A percentile compares a stretch with the other conserved stretches of the same genome.
These are phyloP conservation scores for Coleophora flavipennella DNA, from an alignment of 2,888 invertebrate species.

Conservation along the genomic window DNA sequence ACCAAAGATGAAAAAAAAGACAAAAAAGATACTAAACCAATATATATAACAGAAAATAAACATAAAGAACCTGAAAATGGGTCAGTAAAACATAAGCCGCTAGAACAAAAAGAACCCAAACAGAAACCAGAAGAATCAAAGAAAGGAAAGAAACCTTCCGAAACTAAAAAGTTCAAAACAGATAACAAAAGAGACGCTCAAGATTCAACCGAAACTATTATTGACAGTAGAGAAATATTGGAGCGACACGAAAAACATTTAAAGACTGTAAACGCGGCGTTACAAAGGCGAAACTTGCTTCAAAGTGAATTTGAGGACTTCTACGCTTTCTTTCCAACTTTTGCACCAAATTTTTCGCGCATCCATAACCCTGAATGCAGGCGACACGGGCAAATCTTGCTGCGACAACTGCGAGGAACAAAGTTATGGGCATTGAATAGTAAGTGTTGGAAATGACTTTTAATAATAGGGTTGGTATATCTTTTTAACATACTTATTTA, in stretches of 20 bases:
- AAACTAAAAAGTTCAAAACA: slow-evolving; percentile 17
- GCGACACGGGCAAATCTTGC: slow-evolving; percentile 78
- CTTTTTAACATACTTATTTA: too few relatives aligned
- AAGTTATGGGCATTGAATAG: slow-evolving; percentile 82
- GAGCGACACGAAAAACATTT: slow-evolving; percentile 34
- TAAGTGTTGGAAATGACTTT: slow-evolving; percentile 48
- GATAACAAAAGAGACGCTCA: slow-evolving; percentile 20
- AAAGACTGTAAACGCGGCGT: slow-evolving; percentile 49
- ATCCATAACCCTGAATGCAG: slow-evolving; percentile 77
- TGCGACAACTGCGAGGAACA: slow-evolving; percentile 77
- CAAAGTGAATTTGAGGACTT: slow-evolving; percentile 74
- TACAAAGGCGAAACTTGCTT: slow-evolving; percentile 53
- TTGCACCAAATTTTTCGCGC: slow-evolving; percentile 78
- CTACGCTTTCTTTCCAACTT: slow-evolving; percentile 77
- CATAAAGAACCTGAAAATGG: slow-evolving; percentile 9
- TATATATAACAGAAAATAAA: slow-evolving; percentile 8
- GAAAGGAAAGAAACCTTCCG: slow-evolving; percentile 10
- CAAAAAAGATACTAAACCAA: not conserved
- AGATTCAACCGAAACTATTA: slow-evolving; percentile 23
- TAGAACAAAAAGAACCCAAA: slow-evolving; percentile 17
- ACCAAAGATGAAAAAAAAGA: slow-evolving; percentile 8
- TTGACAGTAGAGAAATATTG: slow-evolving; percentile 26
- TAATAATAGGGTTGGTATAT: too few relatives aligned
- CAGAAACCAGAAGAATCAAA: slow-evolving; percentile 20
- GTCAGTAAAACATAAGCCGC: slow-evolving; percentile 3